Conservation (phyloP, 2,113 vertebrate genomes). For the Helogale parvula region DNA sequence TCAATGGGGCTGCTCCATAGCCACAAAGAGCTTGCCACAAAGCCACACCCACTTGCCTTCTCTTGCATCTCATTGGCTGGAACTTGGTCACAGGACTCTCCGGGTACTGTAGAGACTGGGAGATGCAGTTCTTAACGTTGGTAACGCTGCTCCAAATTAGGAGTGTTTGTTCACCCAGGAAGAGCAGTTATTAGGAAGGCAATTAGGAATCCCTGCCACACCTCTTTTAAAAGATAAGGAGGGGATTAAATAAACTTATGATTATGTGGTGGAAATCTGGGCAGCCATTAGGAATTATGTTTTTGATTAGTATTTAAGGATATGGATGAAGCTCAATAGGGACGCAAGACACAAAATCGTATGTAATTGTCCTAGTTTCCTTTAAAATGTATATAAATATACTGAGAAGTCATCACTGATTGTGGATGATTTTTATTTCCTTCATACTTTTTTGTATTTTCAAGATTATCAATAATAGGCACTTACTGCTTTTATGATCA, state of each 20-base stretch:
- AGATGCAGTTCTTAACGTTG: not conserved
- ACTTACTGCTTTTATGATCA: constrained; percentile 46
- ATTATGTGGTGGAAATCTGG: constrained; percentile 35
- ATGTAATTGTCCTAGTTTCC: not conserved
- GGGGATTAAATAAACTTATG: constrained; percentile 34
- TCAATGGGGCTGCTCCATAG: accelerated
- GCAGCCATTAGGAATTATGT: constrained; percentile 51
- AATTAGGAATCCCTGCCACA: not conserved
- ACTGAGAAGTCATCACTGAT: not conserved
- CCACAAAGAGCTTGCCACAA: too few species aligned
- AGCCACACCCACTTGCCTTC: not conserved
- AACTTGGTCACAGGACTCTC: not conserved
- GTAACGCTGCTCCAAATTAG: not conserved
- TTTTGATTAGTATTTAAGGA: constrained; percentile 68
- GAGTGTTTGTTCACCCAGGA: not conserved
- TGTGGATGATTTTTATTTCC: constrained; percentile 23
- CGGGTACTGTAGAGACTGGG: not conserved
- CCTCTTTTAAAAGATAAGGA: constrained; percentile 41
- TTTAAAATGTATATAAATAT: constrained; percentile 5
- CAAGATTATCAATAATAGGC: constrained; percentile 37
- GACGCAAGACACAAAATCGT: not conserved
- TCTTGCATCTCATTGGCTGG: not conserved
- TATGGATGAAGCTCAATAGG: not conserved
- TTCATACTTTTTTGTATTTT: not conserved
- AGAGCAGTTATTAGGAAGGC: not conserved